phyloP scores from a whole-genome alignment of 2,888 invertebrate genomes.

The Zaprionus bogoriensis region DNA sequence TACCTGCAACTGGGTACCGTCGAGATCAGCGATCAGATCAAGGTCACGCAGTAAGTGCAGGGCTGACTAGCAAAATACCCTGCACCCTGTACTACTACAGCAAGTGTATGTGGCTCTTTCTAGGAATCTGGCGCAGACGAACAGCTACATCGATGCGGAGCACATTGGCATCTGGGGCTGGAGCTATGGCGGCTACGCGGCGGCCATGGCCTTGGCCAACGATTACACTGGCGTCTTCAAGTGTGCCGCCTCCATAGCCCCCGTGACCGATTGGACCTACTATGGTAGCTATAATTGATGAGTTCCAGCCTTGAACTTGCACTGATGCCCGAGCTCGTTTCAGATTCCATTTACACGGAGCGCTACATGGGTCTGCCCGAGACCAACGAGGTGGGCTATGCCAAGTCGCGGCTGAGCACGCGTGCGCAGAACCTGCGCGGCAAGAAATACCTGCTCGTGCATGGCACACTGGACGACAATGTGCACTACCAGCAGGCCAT shows the following conservation, averaged over 20 bases:
- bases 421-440: conserved; percentile 86
- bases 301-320: too few relatives aligned
- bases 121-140: conserved; percentile 84
- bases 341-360: conserved; percentile 98
- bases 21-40: conserved; percentile 96
- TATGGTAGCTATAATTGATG: conserved; percentile 87
- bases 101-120: conserved; percentile 59
- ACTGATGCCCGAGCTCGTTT: too few relatives aligned
- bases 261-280: conserved; percentile 97
- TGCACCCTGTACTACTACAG: neutral
- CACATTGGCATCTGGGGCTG: conserved; percentile 98
- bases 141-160: conserved; percentile 89
- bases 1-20: conserved; percentile 93
- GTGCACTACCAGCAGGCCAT: conserved; percentile 99
- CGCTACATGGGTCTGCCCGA: conserved; percentile 95
- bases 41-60: conserved; percentile 87
- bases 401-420: conserved; percentile 89
- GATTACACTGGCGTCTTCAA: conserved; percentile 90
- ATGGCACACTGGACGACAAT: conserved; percentile 97
- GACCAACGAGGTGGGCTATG: conserved; percentile 90
- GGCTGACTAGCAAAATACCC: neutral
- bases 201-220: conserved; percentile 92
- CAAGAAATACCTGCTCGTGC: conserved; percentile 94
- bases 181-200: conserved; percentile 98
- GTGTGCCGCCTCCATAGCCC: conserved; percentile 97